phyloP scores from a whole-genome alignment of 1,140 invertebrate species.

The Geopemphigus sp. region DNA sequence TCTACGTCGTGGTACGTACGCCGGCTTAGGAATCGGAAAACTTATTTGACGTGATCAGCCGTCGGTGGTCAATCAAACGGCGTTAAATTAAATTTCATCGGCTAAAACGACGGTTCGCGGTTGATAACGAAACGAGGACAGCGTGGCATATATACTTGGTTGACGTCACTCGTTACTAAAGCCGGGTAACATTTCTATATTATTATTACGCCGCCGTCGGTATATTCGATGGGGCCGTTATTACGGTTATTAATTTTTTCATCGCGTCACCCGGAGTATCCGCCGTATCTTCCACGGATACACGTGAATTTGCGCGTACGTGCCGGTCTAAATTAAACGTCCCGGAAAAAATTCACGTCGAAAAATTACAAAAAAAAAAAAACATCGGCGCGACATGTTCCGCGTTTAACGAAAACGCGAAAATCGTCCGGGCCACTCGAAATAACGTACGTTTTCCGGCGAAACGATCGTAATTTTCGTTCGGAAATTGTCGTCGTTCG shows the following conservation, averaged over 20 bases:
- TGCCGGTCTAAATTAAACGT: too few species aligned
- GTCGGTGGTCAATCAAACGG: neutral
- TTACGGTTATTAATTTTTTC: neutral
- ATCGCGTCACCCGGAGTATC: neutral
- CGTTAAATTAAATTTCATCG: neutral
- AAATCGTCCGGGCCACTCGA: too few species aligned
- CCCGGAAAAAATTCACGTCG: too few species aligned
- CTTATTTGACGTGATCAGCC: neutral
- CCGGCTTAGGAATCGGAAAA: neutral
- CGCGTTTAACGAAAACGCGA: too few species aligned
- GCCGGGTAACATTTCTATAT: neutral
- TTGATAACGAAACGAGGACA: neutral
- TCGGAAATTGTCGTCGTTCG: too few species aligned
- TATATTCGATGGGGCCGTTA: neutral
- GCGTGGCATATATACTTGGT: neutral
- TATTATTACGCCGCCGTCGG: neutral
- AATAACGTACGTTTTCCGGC: too few species aligned
- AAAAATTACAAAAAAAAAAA: too few species aligned
- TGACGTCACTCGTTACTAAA: neutral
- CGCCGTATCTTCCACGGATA: neutral
- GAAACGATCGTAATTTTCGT: too few species aligned
- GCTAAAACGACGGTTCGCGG: neutral
- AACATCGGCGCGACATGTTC: too few species aligned
- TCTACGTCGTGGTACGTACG: too few species aligned
- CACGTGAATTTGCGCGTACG: too few species aligned